Evolutionary conservation across 2,113 vertebrate genomes (phyloP).

Genomic region (Saccopteryx bilineata): DNA sequence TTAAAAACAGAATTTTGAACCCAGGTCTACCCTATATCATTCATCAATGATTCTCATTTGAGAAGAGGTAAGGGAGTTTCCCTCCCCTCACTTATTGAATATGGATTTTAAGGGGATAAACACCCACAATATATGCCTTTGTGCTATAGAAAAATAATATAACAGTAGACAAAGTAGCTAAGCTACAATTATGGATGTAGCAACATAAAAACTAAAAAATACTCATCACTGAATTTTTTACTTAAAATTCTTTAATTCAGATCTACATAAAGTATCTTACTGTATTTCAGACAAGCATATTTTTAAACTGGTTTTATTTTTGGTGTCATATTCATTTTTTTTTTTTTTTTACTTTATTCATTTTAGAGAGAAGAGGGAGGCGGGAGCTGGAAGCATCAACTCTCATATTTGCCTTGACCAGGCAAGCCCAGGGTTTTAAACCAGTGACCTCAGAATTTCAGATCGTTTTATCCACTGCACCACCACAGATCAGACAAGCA

Average conservation of each 20-base stretch:
- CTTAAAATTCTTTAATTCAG: slow-evolving; percentile 41
- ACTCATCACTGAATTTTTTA: slow-evolving; percentile 39
- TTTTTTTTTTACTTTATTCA: too few relatives aligned
- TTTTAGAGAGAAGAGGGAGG: too few relatives aligned
- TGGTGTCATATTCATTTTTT: too few relatives aligned
- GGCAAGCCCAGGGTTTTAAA: too few relatives aligned
- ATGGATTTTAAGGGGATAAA: not conserved
- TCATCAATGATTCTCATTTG: not conserved
- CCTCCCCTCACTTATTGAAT: not conserved
- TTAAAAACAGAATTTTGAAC: slow-evolving; percentile 26
- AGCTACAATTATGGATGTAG: not conserved
- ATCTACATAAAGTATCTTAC: slow-evolving; percentile 46
- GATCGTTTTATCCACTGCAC: too few relatives aligned
- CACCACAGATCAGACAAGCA: not conserved
- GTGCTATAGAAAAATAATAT: not conserved
- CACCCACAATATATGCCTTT: not conserved
- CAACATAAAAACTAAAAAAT: slow-evolving; percentile 45
- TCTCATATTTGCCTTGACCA: too few relatives aligned
- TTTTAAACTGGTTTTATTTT: too few relatives aligned
- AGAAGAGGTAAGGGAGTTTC: not conserved
- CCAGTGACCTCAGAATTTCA: too few relatives aligned
- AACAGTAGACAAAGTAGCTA: slow-evolving; percentile 4
- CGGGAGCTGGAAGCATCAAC: too few relatives aligned
- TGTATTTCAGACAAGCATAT: slow-evolving; percentile 55
- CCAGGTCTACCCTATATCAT: not conserved